Base-by-base conservation (phyloP, 2,888 invertebrate species). In the Dynastes tityus region DNA sequence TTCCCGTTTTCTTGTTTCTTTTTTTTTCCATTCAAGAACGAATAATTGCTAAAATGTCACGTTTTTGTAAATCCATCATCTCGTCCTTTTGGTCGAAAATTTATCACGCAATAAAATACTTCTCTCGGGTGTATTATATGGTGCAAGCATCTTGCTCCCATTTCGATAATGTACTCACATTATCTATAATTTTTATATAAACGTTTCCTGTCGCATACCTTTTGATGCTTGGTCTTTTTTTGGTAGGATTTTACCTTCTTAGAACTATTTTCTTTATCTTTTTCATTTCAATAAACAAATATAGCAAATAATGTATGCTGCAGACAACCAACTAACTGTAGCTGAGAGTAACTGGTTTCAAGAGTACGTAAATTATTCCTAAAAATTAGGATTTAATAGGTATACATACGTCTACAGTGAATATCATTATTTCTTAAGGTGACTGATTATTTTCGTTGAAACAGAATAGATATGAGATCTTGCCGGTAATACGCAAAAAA, bases 41-140 rank as follows among this genome's bases (percentile, higher is more conserved):
- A 61, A 61, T 74, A 74, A 74, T 74, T 61, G 73, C 49, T 22
- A 74, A 74, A 74, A 74, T 74, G 61, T 63, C 73, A 74, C 73
- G 73, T 74, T 74, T 45, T 61, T 58, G 73, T 74, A 49, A 74
- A 74, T 61, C 61, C 58, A 37, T 63, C 73, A 61, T 74, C 45
- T 63, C 45, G 45, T 22, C 11, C 45, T 55, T 76, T 77, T 77
- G 75, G 53, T 40, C 51, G 73, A 74, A 74, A 74, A 73, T 65
- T 78, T 78, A 78, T 78, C 78, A 78, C 78, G 78, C 78, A 73
- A 78, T 74, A 78, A 78, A 78, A 74, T 65, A 74, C 64, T 71
- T 78, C 64, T 74, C 27, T 22, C 8, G 4, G 27, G 45, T 45
- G 63, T 74, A 61, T 61, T 74, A 74, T 49, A 61, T 27, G 45